Conservation (phyloP, 1,140 invertebrate species). For the Rhopalosiphum padi region DNA sequence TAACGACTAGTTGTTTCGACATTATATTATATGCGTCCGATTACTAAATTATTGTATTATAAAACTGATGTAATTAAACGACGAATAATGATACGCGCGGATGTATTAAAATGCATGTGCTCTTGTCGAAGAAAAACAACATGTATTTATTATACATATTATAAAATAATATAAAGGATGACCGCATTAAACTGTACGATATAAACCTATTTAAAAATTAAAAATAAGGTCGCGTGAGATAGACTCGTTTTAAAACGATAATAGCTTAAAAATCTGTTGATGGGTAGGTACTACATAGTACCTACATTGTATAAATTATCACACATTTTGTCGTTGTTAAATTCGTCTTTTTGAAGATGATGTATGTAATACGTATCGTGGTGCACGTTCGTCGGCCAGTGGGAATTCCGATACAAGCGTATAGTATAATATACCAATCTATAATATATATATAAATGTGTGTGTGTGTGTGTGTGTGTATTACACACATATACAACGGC, state of each 20-base stretch:
- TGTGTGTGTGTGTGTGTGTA: background rate
- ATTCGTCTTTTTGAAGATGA: background rate
- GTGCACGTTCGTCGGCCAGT: background rate
- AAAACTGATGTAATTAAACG: background rate
- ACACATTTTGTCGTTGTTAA: background rate
- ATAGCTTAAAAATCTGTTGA: too few relatives aligned
- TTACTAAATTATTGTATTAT: slow-evolving; percentile 17
- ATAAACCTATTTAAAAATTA: too few relatives aligned
- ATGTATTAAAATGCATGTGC: background rate
- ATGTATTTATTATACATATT: background rate
- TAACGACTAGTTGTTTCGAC: background rate
- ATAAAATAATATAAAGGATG: background rate
- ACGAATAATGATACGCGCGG: background rate
- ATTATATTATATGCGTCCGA: background rate
- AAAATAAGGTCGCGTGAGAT: background rate
- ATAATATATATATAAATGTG: background rate
- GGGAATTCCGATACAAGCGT: background rate
- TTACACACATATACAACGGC: background rate
- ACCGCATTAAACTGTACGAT: background rate
- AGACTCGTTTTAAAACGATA: background rate
- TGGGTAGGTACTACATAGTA: too few relatives aligned
- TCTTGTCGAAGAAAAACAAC: background rate
- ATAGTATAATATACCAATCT: background rate
- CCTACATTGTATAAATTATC: background rate
- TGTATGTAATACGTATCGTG: background rate